Percentiles rank a stretch among this genome's conserved stretches.
Evolutionary conservation across 2,888 invertebrate species (phyloP).

Genomic region (Oligia latruncula): DNA sequence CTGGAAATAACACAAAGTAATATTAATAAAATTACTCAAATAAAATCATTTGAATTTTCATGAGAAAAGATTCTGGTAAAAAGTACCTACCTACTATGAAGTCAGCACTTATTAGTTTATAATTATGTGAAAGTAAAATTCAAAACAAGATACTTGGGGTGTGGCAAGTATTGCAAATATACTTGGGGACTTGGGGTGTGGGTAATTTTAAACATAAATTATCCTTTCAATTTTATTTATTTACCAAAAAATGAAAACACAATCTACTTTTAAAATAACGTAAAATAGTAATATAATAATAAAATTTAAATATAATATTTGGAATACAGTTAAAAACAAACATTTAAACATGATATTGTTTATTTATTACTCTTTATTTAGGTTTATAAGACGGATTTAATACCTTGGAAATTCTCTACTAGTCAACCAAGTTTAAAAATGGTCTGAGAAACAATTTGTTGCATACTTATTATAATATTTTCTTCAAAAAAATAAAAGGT

Average conservation of each 20-base stretch:
- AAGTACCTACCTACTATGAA: neutral
- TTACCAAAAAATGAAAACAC: neutral
- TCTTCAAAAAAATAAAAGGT: no score
- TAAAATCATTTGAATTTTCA: neutral
- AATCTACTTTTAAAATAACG: rapidly evolving
- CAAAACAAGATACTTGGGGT: neutral
- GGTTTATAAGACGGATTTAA: neutral
- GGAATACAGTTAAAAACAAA: neutral
- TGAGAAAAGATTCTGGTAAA: no score
- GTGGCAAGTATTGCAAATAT: neutral
- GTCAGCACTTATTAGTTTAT: neutral
- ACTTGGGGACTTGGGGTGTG: neutral
- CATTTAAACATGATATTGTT: neutral
- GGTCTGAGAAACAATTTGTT: neutral
- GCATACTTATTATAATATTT: neutral
- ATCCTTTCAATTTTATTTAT: neutral
- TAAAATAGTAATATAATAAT: neutral
- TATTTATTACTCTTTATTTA: neutral
- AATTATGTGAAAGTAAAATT: neutral
- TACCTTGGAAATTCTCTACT: neutral
- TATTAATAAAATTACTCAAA: neutral
- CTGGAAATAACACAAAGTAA: slow-evolving; percentile 5
- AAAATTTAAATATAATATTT: neutral
- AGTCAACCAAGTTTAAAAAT: neutral
- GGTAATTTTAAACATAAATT: neutral